phyloP scores from a whole-genome alignment of 2,888 invertebrate genomes.

The Melanostoma scalare region DNA sequence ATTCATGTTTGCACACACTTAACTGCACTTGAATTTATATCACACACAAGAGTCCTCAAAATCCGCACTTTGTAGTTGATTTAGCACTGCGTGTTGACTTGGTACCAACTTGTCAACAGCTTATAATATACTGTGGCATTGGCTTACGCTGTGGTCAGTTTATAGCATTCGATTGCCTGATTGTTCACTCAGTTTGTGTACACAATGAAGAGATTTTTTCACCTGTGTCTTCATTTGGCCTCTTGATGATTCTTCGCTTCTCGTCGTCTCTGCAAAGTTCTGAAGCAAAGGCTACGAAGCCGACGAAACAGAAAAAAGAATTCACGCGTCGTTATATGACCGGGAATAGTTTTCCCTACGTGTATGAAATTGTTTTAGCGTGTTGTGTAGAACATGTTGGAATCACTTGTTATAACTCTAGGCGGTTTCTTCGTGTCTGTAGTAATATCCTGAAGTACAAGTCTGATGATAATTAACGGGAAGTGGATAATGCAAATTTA shows the following conservation, averaged over 20 bases:
- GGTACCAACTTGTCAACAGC: constrained; percentile 80
- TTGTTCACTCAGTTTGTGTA: constrained; percentile 44
- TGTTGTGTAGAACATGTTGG: no score
- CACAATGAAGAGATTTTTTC: constrained; percentile 53
- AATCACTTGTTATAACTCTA: no score
- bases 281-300: constrained; percentile 36
- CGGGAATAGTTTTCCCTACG: no score
- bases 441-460: no score
- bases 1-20: constrained; percentile 55
- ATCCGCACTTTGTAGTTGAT: constrained; percentile 24
- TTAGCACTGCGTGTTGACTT: constrained; percentile 40
- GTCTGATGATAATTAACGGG: no score
- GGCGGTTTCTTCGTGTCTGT: no score
- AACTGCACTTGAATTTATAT: constrained; percentile 32
- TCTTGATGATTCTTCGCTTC: constrained; percentile 33
- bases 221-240: constrained; percentile 46
- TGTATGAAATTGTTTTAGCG: no score
- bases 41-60: constrained; percentile 40
- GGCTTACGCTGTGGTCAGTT: constrained; percentile 77
- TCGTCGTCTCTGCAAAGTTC: constrained; percentile 41
- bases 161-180: constrained; percentile 79
- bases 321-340: constrained; percentile 13
- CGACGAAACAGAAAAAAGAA: constrained; percentile 14
- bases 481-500: no score
- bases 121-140: constrained; percentile 80